Base-by-base conservation (phyloP, 2,113 vertebrate genomes). In the Strix uralensis region DNA sequence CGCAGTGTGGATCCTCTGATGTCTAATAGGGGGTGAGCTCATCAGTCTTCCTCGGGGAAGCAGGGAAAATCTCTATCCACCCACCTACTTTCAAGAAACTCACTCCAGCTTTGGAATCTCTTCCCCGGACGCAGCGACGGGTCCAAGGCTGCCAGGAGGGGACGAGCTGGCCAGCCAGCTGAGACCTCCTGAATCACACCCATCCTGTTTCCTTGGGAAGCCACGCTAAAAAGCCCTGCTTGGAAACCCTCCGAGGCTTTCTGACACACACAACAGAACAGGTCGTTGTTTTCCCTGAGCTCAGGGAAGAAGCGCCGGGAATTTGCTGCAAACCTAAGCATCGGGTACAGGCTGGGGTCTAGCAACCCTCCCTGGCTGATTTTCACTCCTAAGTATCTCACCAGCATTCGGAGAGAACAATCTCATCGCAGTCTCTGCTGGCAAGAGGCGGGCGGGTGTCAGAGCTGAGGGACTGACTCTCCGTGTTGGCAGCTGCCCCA, bases 161-260 rank as follows among this genome's bases (percentile, higher is more conserved):
- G 59, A 78, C 0, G 2, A 87, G 59, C 40, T 15, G 1, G 25
- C 15, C 0, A 0, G 38, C 21, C 70, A 54, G 55, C 83, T 46
- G 58, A 94, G 46, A 38, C 67, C 42, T 58, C 65, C 73, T 21
- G 29, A 34, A 62, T 72, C 66, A 40, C 66, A 58, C 47, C 47
- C 81, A 80, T 22, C 65, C 77, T 11, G 15, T 38, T 71, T 79
- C 88, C 91, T 79, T 49, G 44, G 78, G 70, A 62, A 84, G 65
- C 78, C 40, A 4, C 1, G n/a, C 63, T 65, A 25, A 57, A 59
- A 73, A 73, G 49, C 40, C 15, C 74, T 30, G 40, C 69, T 36
- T 62, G 79, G 61, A 38, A 85, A 71, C 16, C 23, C 46, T 70
- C 20, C 0, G 9, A 40, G 59, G 75, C 29, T 85, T 63, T 58